Evolutionary conservation across 1,140 invertebrate genomes (phyloP).

Genomic region (Pogonomyrmex californicus): DNA sequence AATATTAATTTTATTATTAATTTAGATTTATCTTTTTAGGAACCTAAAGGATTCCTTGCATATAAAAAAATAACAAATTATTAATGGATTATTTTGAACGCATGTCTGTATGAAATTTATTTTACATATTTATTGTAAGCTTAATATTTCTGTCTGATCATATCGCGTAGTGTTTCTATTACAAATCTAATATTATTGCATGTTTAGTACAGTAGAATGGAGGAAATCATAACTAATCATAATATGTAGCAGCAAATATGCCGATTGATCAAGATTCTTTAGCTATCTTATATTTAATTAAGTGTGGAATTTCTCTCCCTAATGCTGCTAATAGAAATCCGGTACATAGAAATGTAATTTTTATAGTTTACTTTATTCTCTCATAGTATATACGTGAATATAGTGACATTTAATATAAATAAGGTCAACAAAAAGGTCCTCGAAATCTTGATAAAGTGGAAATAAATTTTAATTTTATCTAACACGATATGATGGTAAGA

Average conservation of each 20-base stretch:
- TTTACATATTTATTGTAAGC: background rate
- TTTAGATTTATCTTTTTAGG: background rate
- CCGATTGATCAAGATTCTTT: slow-evolving; percentile 32
- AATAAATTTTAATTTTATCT: background rate
- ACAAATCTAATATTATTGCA: background rate
- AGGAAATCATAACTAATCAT: background rate
- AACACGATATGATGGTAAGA: background rate
- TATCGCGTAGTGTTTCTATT: background rate
- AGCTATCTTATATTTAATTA: slow-evolving; percentile 24
- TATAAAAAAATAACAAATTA: background rate
- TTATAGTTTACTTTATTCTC: background rate
- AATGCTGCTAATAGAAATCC: background rate
- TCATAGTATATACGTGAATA: background rate
- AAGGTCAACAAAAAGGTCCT: background rate
- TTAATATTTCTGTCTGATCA: background rate
- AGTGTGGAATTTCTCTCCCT: slow-evolving; percentile 12
- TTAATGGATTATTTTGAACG: background rate
- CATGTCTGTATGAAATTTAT: background rate
- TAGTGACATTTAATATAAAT: background rate
- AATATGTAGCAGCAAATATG: background rate
- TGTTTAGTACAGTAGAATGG: background rate
- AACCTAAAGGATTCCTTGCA: background rate
- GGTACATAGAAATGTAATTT: background rate
- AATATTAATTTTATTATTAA: background rate
- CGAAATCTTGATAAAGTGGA: background rate